Base-by-base conservation (phyloP, 2,113 vertebrate species). In the Climacteris rufus region DNA sequence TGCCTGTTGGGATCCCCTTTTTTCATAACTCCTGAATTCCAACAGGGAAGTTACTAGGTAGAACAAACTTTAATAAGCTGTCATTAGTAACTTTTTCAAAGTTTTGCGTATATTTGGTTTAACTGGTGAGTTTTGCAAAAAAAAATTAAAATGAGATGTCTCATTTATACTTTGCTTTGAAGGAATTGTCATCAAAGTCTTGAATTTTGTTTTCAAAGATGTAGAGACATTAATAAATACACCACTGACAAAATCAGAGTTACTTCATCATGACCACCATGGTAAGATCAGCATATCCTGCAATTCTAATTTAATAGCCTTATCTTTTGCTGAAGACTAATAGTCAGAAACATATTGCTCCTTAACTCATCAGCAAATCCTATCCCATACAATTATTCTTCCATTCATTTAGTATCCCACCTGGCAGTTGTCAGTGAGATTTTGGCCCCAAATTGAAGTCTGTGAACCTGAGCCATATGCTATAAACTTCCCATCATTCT, bases 41-140 rank as follows among this genome's bases (percentile, higher is more conserved):
- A 85, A 15, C 76, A 74, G 76, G 91, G 61, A 89, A 79, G 54
- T 80, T 96, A 82, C 75, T 81, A 83, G 50, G 44, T 83, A 82
- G 49, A 94, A 44, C 50, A 89, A 89, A 45, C 27, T 87, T 90
- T 96, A 93, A 74, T 94, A 92, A 89, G 44, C 47, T 78, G 53
- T 70, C 89, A 93, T 94, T 93, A 87, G 28, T 80, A 92, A 87
- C 40, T 90, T 96, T 93, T 94, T 63, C 27, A 45, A 92, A 92
- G 39, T 86, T 82, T 83, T 78, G 53, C 65, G 71, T 96, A 11
- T 82, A 54, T 93, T 84, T 85, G 60, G 70, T 93, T 60, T 76
- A 81, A 90, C 40, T 72, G 49, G 27, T 20, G 44, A 91, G 13
- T 77, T 91, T 44, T 42, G 31, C 2, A 37, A 83, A 87, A 44